A percentile compares a stretch with the other conserved stretches of the same genome.
These are phyloP conservation scores for Mobula hypostoma DNA, from an alignment of 2,113 vertebrate species.

Conservation along the genomic window DNA sequence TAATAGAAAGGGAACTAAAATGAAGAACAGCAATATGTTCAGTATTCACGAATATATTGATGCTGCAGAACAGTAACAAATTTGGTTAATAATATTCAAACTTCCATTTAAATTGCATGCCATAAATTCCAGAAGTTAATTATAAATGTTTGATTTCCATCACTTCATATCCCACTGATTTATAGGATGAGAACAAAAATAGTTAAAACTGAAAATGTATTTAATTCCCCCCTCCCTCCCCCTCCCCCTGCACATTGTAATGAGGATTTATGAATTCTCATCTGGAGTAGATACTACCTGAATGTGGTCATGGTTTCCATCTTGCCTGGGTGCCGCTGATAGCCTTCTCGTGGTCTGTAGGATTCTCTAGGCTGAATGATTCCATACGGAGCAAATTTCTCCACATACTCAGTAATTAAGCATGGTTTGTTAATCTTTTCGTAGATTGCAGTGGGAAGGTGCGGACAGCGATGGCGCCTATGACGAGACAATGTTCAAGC, in stretches of 20 bases:
- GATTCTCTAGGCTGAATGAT: constrained; percentile 46
- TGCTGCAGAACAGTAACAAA: background rate
- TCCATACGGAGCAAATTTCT: constrained; percentile 46
- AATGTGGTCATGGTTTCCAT: constrained; percentile 52
- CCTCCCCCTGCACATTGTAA: background rate
- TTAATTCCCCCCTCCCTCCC: background rate
- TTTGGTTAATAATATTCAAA: background rate
- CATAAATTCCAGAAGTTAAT: background rate
- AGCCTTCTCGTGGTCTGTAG: constrained; percentile 44
- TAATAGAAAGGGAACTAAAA: background rate
- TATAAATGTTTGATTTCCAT: background rate
- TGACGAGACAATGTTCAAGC: constrained; percentile 31
- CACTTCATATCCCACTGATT: background rate
- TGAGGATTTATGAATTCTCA: background rate
- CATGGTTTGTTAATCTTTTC: constrained; percentile 50
- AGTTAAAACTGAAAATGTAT: background rate
- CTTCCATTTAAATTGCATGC: background rate
- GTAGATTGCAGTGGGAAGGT: constrained; percentile 45
- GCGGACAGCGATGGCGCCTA: constrained; percentile 54
- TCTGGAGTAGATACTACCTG: constrained; percentile 45
- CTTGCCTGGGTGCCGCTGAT: constrained; percentile 33
- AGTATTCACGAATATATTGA: background rate
- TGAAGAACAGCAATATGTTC: background rate
- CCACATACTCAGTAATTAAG: constrained; percentile 51
- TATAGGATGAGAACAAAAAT: background rate